Base-by-base conservation (phyloP, 1,140 invertebrate genomes). In the Brachionus calyciflorus region DNA sequence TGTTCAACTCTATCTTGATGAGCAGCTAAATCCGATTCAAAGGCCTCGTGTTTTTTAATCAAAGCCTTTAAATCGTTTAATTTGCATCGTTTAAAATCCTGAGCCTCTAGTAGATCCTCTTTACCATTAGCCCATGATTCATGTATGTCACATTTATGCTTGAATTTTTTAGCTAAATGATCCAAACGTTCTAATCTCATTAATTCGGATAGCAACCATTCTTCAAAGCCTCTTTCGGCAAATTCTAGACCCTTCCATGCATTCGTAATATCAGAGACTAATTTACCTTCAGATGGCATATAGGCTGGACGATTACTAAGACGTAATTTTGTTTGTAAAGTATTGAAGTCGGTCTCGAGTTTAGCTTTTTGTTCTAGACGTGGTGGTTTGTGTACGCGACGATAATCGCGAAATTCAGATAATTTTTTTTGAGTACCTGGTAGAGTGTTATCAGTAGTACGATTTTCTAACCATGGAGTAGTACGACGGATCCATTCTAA, bases 31-130 rank as follows among this genome's bases (percentile, higher is more conserved):
- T 99, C 96, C 78, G 92, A 94, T 87, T 99, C 96, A 86, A 99
- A 99, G 28, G 96, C 96, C 86, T 98, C 96, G 87, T 99, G 96
- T 86, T 98, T 98, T 89, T 98, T 98, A 86, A 97, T 98, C 82
- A 98, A 87, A 46, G 96, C 96, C 88, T 84, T 78, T 0, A 78
- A 88, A 83, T 98, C 95, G 85, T 96, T 94, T 55, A 98, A 88
- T 82, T 93, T 92, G 86, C 94, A 96, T 82, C 95, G 92, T 78
- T 95, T 90, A 89, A 95, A 98, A 85, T 98, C 93, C 53, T 82
- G 78, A 53, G 84, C 85, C 80, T 87, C 83, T 44, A 98, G 88
- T 94, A 98, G 94, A 83, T 96, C 93, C 83, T 98, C 95, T 84
- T 98, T 98, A 79, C 95, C 94, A 78, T 91, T 89, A 37, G 95